Conservation (phyloP, 2,797 vertebrate species). For the Enteromius viviparus region DNA sequence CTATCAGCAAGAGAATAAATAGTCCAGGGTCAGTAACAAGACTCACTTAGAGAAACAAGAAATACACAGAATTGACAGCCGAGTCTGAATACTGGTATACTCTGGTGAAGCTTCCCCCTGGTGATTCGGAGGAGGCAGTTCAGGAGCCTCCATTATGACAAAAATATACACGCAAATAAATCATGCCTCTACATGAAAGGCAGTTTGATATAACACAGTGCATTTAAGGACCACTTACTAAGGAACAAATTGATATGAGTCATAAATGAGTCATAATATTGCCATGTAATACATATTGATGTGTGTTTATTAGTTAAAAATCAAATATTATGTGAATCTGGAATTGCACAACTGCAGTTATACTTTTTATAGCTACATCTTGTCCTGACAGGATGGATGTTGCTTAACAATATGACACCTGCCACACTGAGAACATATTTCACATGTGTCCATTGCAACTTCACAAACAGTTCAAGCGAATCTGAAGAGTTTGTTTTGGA, state of each 20-base stretch:
- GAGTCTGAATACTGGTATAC: too few relatives aligned
- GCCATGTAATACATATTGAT: background rate
- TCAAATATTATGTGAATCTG: background rate
- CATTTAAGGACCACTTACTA: background rate
- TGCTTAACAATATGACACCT: background rate
- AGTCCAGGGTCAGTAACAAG: too few relatives aligned
- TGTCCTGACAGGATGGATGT: background rate
- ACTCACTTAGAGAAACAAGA: too few relatives aligned
- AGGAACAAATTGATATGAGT: background rate
- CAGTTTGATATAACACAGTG: background rate
- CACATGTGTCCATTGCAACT: background rate
- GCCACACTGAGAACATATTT: background rate
- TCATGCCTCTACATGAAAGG: background rate
- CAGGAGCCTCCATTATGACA: too few relatives aligned
- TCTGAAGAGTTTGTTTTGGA: constrained; percentile 20
- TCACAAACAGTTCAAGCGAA: constrained; percentile 22
- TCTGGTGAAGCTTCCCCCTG: too few relatives aligned
- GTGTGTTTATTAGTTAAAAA: too few relatives aligned
- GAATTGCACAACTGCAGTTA: background rate
- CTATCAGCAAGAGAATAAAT: too few relatives aligned
- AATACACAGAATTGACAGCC: too few relatives aligned
- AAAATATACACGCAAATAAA: background rate
- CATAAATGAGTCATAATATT: background rate
- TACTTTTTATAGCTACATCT: background rate
- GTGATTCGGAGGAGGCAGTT: too few relatives aligned